These are phyloP conservation scores for Sipha maydis DNA, from an alignment of 2,888 invertebrate genomes.

Conservation along the genomic window DNA sequence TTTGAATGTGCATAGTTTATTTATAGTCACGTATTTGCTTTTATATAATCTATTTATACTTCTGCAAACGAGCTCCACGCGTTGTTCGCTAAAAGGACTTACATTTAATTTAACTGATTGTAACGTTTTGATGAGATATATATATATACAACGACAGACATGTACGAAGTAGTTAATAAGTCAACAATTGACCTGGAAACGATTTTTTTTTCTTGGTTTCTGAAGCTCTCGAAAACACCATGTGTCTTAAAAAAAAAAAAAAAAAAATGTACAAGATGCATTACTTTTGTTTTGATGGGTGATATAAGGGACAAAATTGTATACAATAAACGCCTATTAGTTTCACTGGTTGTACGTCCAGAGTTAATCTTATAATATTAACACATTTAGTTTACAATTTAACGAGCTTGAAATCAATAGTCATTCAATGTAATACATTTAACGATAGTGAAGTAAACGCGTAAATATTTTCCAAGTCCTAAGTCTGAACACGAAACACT, in stretches of 20 bases:
- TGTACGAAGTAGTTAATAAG: not conserved
- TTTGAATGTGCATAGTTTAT: no score
- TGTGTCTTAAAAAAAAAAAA: not conserved
- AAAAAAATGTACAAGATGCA: not conserved
- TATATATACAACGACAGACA: not conserved
- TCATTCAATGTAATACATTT: no score
- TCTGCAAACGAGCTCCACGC: not conserved
- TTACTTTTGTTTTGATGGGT: not conserved
- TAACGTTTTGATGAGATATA: not conserved
- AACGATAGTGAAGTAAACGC: no score
- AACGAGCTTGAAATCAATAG: no score
- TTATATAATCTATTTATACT: not conserved
- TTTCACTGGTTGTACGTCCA: not conserved
- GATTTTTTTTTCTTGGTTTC: not conserved
- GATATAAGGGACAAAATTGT: not conserved
- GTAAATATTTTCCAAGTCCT: no score
- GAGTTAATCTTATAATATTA: no score
- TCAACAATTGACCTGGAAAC: not conserved
- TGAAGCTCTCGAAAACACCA: not conserved
- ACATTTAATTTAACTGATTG: conserved; percentile 28
- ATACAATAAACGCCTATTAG: not conserved
- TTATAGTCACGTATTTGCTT: no score
- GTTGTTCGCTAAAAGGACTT: not conserved
- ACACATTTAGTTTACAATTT: no score
- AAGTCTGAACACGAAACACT: no score